phyloP scores from a whole-genome alignment of 1,140 invertebrate genomes.

The Tachypleus tridentatus region DNA sequence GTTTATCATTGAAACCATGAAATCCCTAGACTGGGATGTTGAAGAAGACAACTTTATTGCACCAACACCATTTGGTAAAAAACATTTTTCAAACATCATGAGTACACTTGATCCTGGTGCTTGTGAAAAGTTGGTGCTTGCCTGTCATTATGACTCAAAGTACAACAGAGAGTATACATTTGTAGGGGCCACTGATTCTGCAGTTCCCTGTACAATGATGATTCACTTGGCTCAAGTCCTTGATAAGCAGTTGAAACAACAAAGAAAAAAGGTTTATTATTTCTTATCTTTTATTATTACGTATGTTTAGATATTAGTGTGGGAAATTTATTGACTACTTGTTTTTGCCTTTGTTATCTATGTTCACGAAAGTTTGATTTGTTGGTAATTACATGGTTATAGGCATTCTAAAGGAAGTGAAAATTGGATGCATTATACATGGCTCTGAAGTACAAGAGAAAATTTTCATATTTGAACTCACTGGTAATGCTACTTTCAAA shows the following conservation, averaged over 20 bases:
- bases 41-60: slow-evolving; percentile 61
- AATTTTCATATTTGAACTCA: no score
- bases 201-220: slow-evolving; percentile 93
- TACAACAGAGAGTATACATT: slow-evolving; percentile 58
- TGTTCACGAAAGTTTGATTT: no score
- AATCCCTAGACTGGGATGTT: slow-evolving; percentile 55
- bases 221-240: slow-evolving; percentile 74
- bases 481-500: no score
- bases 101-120: slow-evolving; percentile 69
- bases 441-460: no score
- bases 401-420: no score
- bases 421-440: no score
- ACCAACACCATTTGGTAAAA: slow-evolving; percentile 52
- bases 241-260: slow-evolving; percentile 40
- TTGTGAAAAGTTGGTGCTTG: slow-evolving; percentile 62
- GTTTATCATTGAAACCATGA: slow-evolving; percentile 56
- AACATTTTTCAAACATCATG: slow-evolving; percentile 75
- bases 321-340: no score
- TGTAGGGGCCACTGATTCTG: slow-evolving; percentile 90
- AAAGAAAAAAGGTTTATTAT: slow-evolving; percentile 30
- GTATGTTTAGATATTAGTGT: no score
- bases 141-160: slow-evolving; percentile 95
- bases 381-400: no score
- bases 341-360: no score
- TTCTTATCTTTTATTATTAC: no score